Evolutionary conservation across 1,140 invertebrate species (phyloP).

Genomic region (Aphaenogaster floridana): DNA sequence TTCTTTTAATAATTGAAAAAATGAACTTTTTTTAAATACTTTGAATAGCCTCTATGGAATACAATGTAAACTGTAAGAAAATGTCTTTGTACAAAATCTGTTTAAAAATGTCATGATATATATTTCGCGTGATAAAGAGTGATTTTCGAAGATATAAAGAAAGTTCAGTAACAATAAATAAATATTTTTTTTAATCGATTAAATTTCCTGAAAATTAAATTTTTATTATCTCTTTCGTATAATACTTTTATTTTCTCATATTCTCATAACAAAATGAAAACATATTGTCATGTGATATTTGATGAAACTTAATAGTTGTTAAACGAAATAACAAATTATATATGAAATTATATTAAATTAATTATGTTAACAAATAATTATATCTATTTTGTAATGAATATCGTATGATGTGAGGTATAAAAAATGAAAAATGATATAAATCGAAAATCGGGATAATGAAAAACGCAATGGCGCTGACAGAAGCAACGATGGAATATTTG

Average conservation of each 20-base stretch:
- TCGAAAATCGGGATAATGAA: slow-evolving; percentile 11
- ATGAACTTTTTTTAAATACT: neutral
- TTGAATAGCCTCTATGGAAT: neutral
- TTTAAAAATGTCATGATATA: slow-evolving; percentile 3
- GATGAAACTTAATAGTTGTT: neutral
- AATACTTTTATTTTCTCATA: neutral
- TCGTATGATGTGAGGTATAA: neutral
- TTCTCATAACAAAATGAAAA: neutral
- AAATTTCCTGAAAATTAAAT: neutral
- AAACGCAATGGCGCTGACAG: neutral
- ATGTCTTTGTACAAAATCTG: neutral
- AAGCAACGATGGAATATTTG: slow-evolving; percentile 57
- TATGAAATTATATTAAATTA: neutral
- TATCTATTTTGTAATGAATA: neutral
- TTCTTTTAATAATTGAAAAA: neutral
- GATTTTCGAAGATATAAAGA: neutral
- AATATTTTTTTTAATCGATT: neutral
- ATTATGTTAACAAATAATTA: slow-evolving; percentile 20
- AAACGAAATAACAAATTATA: slow-evolving; percentile 5
- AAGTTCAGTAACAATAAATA: neutral
- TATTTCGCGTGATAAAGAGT: neutral
- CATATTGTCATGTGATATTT: neutral
- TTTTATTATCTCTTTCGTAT: neutral
- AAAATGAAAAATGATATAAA: neutral
- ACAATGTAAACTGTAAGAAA: neutral